Conservation (phyloP, 1,140 invertebrate species). For the Macrobrachium rosenbergii region DNA sequence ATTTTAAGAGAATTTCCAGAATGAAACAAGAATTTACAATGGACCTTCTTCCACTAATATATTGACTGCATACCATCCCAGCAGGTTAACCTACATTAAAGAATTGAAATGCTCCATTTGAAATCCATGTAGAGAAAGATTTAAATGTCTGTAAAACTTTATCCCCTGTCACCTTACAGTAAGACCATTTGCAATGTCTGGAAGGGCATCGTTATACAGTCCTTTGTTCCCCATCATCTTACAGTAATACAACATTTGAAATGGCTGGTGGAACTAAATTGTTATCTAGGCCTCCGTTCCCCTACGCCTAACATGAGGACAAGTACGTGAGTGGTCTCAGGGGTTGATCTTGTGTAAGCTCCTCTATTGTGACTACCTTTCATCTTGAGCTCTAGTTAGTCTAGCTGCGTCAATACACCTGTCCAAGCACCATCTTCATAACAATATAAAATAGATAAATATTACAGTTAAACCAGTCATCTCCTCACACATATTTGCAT, state of each 20-base stretch:
- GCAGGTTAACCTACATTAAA: too few species aligned
- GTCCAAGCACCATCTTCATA: too few species aligned
- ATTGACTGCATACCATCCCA: too few species aligned
- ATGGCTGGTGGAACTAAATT: constrained; percentile 58
- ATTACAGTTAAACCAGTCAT: constrained; percentile 30
- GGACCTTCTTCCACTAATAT: too few species aligned
- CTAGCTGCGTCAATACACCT: constrained; percentile 9
- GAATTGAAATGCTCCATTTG: too few species aligned
- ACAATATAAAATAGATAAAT: constrained; percentile 13
- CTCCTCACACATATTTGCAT: constrained; percentile 41
- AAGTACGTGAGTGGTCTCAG: constrained; percentile 50
- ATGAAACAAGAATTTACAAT: too few species aligned
- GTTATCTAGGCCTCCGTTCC: constrained; percentile 59
- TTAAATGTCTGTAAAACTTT: too few species aligned
- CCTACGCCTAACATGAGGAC: constrained; percentile 53
- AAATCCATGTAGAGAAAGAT: too few species aligned
- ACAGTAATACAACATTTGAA: constrained; percentile 60
- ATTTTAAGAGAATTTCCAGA: too few species aligned
- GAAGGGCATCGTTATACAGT: constrained; percentile 31
- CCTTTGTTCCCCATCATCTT: constrained; percentile 46
- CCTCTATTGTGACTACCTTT: constrained; percentile 35
- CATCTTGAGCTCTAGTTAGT: constrained; percentile 52
- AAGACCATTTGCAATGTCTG: constrained; percentile 9
- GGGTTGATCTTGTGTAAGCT: constrained; percentile 47
- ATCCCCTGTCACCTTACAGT: too few species aligned